Base-by-base conservation (phyloP, 2,797 vertebrate genomes). In the Sciaenops ocellatus region DNA sequence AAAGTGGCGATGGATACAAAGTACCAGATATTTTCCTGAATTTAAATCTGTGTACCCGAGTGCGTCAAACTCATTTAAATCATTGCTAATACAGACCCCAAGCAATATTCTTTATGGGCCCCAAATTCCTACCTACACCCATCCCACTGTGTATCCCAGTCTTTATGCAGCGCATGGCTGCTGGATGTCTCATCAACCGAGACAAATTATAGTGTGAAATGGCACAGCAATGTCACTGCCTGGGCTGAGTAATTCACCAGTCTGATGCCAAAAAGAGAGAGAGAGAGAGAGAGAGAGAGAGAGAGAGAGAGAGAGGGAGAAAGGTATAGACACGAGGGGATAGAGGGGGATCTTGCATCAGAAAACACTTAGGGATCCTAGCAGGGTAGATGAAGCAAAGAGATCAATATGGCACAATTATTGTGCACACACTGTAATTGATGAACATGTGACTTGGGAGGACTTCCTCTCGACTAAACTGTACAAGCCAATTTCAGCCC, bases 371-470 rank as follows among this genome's bases (percentile, higher is more conserved):
- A 81, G 84, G 68, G 73, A 92, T 76, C 73, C 76, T 82, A 80
- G 87, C 74, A 64, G 68, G 88, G 85, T 85, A 80, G 87, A 91
- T 91, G 76, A 94, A 90, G 86, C 81, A 71, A 79, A 80, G 17
- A 50, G 86, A 95, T 95, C 93, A 89, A 95, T 94, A 89, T 6
- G 72, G 69, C 57, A 86, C 91, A 92, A 91, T 93, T 89, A 91
- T 89, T 92, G 90, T 90, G 81, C 88, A 86, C 83, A 80, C 82
- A 79, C 78, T 79, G 85, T 88, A 93, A 93, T 85, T 94, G 92
- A 94, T 91, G 86, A 94, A 88, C 87, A 88, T 13, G 75, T 86
- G 87, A 88, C 79, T 64, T 28, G 46, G 61, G 69, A 85, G 47
- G 79, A 87, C 80, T 89, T 86, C 78, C 84, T 84, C 76, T 60